These are phyloP conservation scores for Eclectus roratus DNA, from an alignment of 2,113 vertebrate genomes.

Conservation along the genomic window DNA sequence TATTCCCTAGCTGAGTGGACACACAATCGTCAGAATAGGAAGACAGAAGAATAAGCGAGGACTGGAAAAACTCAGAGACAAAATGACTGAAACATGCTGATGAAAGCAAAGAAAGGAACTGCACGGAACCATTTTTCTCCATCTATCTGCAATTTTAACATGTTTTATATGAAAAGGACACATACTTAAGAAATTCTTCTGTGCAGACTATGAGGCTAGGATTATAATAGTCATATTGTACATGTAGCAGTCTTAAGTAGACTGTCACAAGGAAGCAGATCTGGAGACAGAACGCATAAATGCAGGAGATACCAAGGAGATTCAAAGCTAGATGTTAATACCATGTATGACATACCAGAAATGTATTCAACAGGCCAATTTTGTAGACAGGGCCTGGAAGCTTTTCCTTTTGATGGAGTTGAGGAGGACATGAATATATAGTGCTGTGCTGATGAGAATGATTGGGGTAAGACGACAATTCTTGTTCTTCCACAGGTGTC, in stretches of 20 bases:
- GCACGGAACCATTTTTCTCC: background rate
- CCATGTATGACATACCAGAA: background rate
- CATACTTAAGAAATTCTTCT: background rate
- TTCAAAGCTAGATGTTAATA: background rate
- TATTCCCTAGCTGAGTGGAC: background rate
- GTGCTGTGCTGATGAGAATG: background rate
- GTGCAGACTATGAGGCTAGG: background rate
- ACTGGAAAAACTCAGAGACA: background rate
- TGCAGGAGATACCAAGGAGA: background rate
- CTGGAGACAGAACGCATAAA: background rate
- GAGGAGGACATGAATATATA: background rate
- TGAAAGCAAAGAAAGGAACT: background rate
- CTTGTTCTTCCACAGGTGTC: background rate
- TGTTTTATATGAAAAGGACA: background rate
- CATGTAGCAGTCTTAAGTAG: background rate
- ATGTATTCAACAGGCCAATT: background rate
- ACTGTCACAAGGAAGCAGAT: background rate
- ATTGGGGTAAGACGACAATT: background rate
- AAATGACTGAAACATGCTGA: background rate
- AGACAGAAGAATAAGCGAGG: background rate
- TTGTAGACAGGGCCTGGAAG: background rate
- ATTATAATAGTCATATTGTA: background rate
- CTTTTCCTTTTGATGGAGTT: background rate
- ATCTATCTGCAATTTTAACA: background rate
- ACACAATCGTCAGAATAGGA: background rate